Conservation (phyloP, 2,888 invertebrate genomes). For the Epiblema foenella region DNA sequence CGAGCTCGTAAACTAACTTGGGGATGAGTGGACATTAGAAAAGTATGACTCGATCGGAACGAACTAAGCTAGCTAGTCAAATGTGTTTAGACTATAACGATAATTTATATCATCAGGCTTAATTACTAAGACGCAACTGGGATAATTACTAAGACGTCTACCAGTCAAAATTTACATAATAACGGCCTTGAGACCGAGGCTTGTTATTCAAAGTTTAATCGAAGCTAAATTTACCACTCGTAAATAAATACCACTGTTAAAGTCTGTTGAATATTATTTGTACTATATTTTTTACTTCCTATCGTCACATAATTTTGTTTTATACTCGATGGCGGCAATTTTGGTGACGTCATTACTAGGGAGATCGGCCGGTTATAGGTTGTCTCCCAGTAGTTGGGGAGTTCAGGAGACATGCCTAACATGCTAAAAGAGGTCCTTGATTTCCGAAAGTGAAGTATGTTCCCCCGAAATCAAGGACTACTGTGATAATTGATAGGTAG, state of each 20-base stretch:
- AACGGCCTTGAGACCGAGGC: neutral
- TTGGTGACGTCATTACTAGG: too few relatives aligned
- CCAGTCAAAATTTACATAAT: neutral
- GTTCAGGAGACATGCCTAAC: too few relatives aligned
- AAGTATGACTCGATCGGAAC: slow-evolving; percentile 26
- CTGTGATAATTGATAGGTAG: too few relatives aligned
- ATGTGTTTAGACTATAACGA: slow-evolving; percentile 2
- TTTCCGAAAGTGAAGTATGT: too few relatives aligned
- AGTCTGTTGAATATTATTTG: neutral
- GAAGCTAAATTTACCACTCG: neutral
- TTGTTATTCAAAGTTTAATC: slow-evolving; percentile 2
- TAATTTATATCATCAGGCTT: neutral
- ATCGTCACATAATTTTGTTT: too few relatives aligned
- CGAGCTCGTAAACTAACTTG: slow-evolving; percentile 62
- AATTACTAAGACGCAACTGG: too few relatives aligned
- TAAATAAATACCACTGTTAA: neutral
- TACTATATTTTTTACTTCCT: neutral
- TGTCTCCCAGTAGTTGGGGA: too few relatives aligned
- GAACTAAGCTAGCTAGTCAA: slow-evolving; percentile 6
- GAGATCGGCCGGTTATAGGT: too few relatives aligned
- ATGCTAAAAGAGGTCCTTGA: too few relatives aligned
- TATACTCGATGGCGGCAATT: too few relatives aligned
- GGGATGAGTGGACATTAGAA: slow-evolving; percentile 59
- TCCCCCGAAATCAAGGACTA: too few relatives aligned
- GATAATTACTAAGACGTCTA: slow-evolving; percentile 10